These are phyloP conservation scores for Oreochromis mossambicus DNA, from an alignment of 2,797 vertebrate species.

Conservation along the genomic window DNA sequence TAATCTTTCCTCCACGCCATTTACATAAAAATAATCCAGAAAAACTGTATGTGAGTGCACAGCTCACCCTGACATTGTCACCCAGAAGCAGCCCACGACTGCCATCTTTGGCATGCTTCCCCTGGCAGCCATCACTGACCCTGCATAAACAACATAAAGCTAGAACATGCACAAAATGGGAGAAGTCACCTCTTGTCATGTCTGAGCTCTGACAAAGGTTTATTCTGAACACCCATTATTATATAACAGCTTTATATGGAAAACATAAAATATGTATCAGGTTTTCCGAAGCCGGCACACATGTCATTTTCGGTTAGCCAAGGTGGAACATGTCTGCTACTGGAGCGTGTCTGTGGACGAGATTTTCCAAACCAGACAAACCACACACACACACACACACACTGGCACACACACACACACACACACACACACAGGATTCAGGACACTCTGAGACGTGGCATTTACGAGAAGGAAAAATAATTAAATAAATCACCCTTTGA, in stretches of 20 bases:
- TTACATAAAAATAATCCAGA: not conserved
- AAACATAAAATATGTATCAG: conserved; percentile 35
- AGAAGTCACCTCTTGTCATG: not conserved
- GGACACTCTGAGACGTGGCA: conserved; percentile 49
- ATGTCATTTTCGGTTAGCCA: conserved; percentile 53
- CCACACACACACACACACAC: not conserved
- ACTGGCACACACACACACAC: not conserved
- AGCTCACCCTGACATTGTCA: not conserved
- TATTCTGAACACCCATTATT: not conserved
- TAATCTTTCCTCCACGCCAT: not conserved
- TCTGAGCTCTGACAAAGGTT: not conserved
- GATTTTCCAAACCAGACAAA: conserved; percentile 43
- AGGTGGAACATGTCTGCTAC: conserved; percentile 41
- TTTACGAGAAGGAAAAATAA: conserved; percentile 7
- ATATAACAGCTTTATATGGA: conserved; percentile 13
- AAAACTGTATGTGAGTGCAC: not conserved
- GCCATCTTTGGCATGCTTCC: not conserved
- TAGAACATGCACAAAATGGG: not conserved
- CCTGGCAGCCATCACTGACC: not conserved
- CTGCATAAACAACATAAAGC: not conserved
- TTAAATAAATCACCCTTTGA: conserved; percentile 1
- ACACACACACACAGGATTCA: not conserved
- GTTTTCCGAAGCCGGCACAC: conserved; percentile 25
- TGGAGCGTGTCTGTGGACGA: conserved; percentile 38
- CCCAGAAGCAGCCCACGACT: not conserved